Base-by-base conservation (phyloP, 2,888 invertebrate species). In the Hylaea fasciaria region DNA sequence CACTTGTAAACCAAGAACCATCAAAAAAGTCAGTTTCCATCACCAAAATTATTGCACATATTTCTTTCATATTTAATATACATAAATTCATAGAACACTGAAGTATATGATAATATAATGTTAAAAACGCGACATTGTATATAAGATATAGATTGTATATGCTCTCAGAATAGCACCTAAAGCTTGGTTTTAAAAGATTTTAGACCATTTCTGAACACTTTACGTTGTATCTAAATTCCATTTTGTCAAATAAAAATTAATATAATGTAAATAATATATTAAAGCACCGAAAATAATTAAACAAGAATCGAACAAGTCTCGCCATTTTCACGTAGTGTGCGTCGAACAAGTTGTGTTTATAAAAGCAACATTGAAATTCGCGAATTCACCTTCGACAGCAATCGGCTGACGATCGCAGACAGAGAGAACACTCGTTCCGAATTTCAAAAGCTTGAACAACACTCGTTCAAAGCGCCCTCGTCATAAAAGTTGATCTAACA, bases 161-260 rank as follows among this genome's bases (percentile, higher is more conserved):
- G 73, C 78, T 79, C 74, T 71, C 73, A 70, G 72, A 62, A 72
- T 90, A 90, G 90, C 90, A 91, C 91, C 90, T 81, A 83, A 82
- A 82, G 77, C 76, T 83, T 82, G 81, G 71, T 77, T 78, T 76
- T 29, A 40, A 78, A 72, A 76, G 68, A 68, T 72, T 89, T 90
- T 89, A 89, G 89, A 90, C 81, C 87, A 86, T 70, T 82, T 78
- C 78, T 89, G 90, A 89, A 90, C 89, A 89, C 91, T 82, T n/a
- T 86, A 76, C 80, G 86, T 88, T 84, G 76, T 74, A 68, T 70
- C 43, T 68, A 73, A 76, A 70, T 74, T 68, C 71, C 64, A 61
- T 67, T 67, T 49, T 1, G 65, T 67, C 62, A 64, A 70, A 66
- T 53, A 69, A 59, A 54, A 52, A 58, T 64, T 49, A 46, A 17